Conservation (phyloP, 2,888 invertebrate species). For the Nemoura dubitans region DNA sequence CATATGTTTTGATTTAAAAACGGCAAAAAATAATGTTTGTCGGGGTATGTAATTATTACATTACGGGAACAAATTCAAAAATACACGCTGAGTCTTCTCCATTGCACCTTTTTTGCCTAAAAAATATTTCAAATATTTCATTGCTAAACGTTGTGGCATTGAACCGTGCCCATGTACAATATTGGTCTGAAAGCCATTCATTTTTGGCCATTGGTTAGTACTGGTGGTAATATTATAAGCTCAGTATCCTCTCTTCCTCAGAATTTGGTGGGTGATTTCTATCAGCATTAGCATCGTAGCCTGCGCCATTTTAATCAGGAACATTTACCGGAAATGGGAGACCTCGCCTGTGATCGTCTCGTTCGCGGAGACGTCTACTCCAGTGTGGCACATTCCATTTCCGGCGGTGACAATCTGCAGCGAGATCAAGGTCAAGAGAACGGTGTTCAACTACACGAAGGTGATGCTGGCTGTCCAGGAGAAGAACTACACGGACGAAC, state of each 20-base stretch:
- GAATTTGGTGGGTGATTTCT: constrained; percentile 72
- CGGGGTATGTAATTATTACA: too few species aligned
- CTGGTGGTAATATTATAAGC: constrained; percentile 3
- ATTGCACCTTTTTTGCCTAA: too few species aligned
- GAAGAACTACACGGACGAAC: constrained; percentile 63
- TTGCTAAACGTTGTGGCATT: too few species aligned
- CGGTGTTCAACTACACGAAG: constrained; percentile 71
- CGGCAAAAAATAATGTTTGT: too few species aligned
- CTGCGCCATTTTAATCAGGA: constrained; percentile 68
- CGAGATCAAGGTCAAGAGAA: constrained; percentile 73
- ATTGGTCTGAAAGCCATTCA: too few species aligned
- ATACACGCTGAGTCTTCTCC: too few species aligned
- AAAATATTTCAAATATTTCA: too few species aligned
- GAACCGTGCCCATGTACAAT: too few species aligned
- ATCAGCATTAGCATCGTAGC: constrained; percentile 68
- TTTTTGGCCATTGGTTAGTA: too few species aligned
- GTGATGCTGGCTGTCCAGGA: constrained; percentile 56
- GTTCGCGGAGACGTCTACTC: constrained; percentile 76
- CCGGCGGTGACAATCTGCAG: constrained; percentile 74
- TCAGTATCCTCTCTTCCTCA: constrained; percentile 54
- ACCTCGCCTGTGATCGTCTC: constrained; percentile 78
- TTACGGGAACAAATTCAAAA: too few species aligned
- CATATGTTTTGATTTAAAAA: too few species aligned
- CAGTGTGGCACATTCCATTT: constrained; percentile 66
- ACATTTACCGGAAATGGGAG: constrained; percentile 76